Evolutionary conservation across 2,113 vertebrate genomes (phyloP).

Genomic region (Chelonoidis abingdonii): DNA sequence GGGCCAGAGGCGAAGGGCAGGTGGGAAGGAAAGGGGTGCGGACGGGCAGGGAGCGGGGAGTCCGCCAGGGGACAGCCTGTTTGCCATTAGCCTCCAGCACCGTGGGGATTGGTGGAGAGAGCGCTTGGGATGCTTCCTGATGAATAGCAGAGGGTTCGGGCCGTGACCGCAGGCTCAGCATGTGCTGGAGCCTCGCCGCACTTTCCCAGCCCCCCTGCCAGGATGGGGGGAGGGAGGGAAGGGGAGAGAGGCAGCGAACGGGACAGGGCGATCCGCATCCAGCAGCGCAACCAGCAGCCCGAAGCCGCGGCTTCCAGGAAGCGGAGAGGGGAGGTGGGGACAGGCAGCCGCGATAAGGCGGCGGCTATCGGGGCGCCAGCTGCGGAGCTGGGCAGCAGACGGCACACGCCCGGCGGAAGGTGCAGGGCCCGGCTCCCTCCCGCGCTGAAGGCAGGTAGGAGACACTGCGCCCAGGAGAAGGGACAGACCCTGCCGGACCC

Average conservation of each 20-base stretch:
- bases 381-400: not conserved
- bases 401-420: not conserved
- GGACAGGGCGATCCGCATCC: constrained; percentile 16
- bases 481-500: not conserved
- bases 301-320: constrained; percentile 65
- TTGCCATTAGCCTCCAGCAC: constrained; percentile 13
- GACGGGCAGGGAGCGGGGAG: not conserved
- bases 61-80: not conserved
- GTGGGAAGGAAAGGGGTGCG: not conserved
- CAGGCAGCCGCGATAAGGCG: constrained; percentile 50
- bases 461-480: not conserved
- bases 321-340: not conserved
- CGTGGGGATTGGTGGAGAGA: not conserved
- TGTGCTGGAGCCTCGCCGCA: constrained; percentile 55
- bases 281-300: not conserved
- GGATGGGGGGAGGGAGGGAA: constrained; percentile 46
- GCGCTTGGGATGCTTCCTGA: constrained; percentile 60
- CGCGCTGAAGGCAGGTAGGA: not conserved
- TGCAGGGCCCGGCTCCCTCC: not conserved
- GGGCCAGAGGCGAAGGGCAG: not conserved
- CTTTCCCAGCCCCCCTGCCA: constrained; percentile 67
- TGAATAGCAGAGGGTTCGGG: constrained; percentile 59
- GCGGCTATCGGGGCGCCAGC: constrained; percentile 32
- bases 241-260: constrained; percentile 35
- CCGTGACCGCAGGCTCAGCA: constrained; percentile 52